Evolutionary conservation across 1,140 invertebrate genomes (phyloP), one percentile per base, ranked within the genome.

Genomic region (Rhopalosiphum padi): DNA sequence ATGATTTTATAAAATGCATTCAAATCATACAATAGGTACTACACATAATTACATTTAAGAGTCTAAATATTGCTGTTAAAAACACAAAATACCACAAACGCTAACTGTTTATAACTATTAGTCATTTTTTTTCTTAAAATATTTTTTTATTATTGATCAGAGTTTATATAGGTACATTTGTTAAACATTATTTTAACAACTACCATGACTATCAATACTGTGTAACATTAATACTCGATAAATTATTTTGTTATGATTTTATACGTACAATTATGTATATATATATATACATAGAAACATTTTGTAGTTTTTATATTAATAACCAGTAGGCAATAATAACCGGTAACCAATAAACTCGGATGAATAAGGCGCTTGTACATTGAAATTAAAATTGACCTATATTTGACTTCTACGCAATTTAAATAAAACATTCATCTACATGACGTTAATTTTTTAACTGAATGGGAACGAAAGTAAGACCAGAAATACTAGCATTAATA

Each of bases 381-480:
- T 51, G 48, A 87, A n/a, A 87, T 48, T 48, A 87, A 48, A 46
- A 51, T n/a, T 87, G 86, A 48, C 86, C 86, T n/a, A 87, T n/a
- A 87, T 87, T 87, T 87, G 30, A 87, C 21, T 48, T 87, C 18
- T 35, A n/a, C 23, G 43, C 43, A 87, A 87, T 87, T 87, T 87
- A n/a, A 87, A 87, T 87, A 87, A 87, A 48, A 87, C 86, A 48
- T 87, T 48, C 86, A 46, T 30, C 30, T 30, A 30, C 21, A 41
- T 30, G 30, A 88, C 46, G 30, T n/a, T 53, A 22, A 53, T 2
- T 37, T 55, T 48, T 68, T 68, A 15, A 41, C 88, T 53, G 37
- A 68, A 90, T 25, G 89, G 53, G 37, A 68, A 68, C 89, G 89
- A 89, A 89, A 89, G 87, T 55, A 55, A 89, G 51, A 89, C 48